Base-by-base conservation (phyloP, 2,113 vertebrate species). In the Anoura caudifer region DNA sequence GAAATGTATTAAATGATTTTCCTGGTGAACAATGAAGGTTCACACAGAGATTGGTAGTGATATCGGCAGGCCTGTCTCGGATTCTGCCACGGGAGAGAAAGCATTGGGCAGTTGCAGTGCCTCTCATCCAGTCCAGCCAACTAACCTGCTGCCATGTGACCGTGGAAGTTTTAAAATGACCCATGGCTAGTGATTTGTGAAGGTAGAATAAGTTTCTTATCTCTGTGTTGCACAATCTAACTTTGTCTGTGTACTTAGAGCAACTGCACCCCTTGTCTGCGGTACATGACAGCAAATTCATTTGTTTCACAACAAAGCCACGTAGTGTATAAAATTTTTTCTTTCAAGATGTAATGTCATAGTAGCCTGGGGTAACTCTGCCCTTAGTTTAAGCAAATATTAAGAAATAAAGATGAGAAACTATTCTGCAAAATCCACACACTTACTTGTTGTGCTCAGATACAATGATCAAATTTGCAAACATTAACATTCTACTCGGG, bases 51-150 rank as follows among this genome's bases (percentile, higher is more conserved):
- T n/a, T 20, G 31, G 19, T 24, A 33, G 28, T 82, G 52, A 26
- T 20, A 50, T 5, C 16, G 28, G 43, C 22, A 22, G 28, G 31
- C 26, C 13, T 45, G 24, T 82, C 26, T 41, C 43, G 65, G 36
- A 65, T 72, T 76, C 7, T 79, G n/a, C 69, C 65, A 52, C 4
- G 41, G 14, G 26, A 83, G 47, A 41, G 17, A 76, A 61, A 47
- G 79, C 1, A 0, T 43, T 24, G 26, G 1, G 8, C 20, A 36
- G 5, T 2, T 10, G 5, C 17, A 16, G 20, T 43, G 50, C 15
- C 16, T 19, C 52, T 45, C n/a, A 41, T 20, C 6, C 28, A 87
- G 33, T 59, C 43, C 28, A 20, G 33, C 31, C 63, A 45, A 54
- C 20, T 36, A 16, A 31, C 52, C 1, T 70, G 16, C 33, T 61